A percentile compares a stretch with the other conserved stretches of the same genome.
Evolutionary conservation across 2,797 vertebrate genomes (phyloP).

Genomic region (Aselliscus stoliczkanus): DNA sequence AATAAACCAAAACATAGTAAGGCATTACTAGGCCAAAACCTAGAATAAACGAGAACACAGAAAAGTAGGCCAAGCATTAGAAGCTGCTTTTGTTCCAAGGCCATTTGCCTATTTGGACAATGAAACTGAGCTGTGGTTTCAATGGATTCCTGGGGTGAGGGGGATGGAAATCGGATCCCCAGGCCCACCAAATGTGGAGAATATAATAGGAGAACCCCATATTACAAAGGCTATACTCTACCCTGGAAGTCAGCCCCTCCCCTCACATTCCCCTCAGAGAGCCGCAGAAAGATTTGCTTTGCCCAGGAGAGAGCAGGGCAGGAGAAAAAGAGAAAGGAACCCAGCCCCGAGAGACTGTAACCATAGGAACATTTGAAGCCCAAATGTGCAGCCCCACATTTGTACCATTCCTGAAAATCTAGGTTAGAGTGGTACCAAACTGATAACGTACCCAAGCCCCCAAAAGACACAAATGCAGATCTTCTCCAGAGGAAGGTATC

Average conservation of each 20-base stretch:
- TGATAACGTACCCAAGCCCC: no score
- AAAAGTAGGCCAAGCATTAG: neutral
- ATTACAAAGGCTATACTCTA: neutral
- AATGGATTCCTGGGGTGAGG: neutral
- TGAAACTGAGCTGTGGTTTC: neutral
- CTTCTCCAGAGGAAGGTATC: neutral
- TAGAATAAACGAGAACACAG: neutral
- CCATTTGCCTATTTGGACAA: neutral
- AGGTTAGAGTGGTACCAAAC: neutral
- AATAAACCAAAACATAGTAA: slow-evolving; percentile 16
- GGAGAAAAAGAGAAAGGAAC: neutral
- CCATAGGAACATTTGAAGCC: neutral
- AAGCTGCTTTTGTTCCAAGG: slow-evolving; percentile 3
- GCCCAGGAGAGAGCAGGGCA: neutral
- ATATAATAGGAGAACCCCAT: neutral
- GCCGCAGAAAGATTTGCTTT: neutral
- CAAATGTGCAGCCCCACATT: neutral
- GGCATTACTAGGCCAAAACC: neutral
- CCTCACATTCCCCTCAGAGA: neutral
- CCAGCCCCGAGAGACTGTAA: neutral
- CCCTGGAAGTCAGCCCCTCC: neutral
- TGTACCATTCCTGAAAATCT: neutral
- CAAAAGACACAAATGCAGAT: neutral
- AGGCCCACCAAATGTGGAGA: neutral
- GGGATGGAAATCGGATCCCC: neutral